phyloP scores from a whole-genome alignment of 2,113 vertebrate species.

The Loxodonta africana region DNA sequence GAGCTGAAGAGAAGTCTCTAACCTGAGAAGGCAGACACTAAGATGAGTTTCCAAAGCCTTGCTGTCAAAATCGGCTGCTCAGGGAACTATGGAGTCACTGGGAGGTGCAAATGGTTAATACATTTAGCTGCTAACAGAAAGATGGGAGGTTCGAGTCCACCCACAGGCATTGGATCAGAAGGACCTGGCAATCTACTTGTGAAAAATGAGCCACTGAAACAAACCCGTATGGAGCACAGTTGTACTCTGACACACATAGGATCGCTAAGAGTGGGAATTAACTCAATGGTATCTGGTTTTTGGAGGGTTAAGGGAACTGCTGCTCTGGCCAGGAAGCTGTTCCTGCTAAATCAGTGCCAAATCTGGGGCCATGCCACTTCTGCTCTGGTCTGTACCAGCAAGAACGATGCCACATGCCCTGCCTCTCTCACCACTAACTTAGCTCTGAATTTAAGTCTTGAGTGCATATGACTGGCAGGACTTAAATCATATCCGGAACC shows the following conservation, averaged over 20 bases:
- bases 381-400: not conserved
- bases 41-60: not conserved
- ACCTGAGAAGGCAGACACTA: not conserved
- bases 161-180: not conserved
- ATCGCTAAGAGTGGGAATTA: not conserved
- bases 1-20: not conserved
- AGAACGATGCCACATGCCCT: not conserved
- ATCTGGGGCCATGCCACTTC: not conserved
- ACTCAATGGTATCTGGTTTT: not conserved
- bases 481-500: not conserved
- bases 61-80: rapidly evolving
- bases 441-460: not conserved
- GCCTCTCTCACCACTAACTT: not conserved
- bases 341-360: not conserved
- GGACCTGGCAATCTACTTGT: not conserved
- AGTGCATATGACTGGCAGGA: not conserved
- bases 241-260: not conserved
- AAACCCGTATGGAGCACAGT: not conserved
- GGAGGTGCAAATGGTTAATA: not conserved
- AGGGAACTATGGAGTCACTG: not conserved
- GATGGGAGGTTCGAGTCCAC: not conserved
- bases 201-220: not conserved
- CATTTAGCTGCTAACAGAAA: not conserved
- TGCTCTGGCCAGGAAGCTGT: not conserved
- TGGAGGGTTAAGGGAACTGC: not conserved